Evolutionary conservation across 2,888 invertebrate genomes (phyloP), one percentile per base, ranked within the genome.

Genomic region (Calameuta pallipes): DNA sequence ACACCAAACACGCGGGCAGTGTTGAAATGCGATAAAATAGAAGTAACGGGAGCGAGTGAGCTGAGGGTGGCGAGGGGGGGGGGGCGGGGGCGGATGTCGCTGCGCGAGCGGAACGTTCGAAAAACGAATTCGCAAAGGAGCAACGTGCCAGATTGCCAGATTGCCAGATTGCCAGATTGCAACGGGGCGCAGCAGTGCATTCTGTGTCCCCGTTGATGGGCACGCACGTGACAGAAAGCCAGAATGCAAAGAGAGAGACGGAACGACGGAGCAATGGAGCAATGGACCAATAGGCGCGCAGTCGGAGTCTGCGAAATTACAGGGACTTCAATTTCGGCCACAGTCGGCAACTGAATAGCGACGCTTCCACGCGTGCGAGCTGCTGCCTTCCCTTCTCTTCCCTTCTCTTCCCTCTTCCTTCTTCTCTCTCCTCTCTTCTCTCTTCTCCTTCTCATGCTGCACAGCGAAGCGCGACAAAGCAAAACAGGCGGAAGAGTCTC

Each of bases 181-280:
- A 56, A 56, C 9, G 56, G 56, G 56, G 56, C 23, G 56, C 56
- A 56, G 56, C 23, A 56, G 56, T 56, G 56, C 56, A 56, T 56
- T 23, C 80, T 80, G 80, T 33, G 33, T 81, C 80, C 77, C 71
- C 80, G 78, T 80, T 78, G 75, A 79, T 80, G 80, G 77, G 31
- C 79, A 71, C 78, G 80, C 78, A 75, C 76, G 78, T 36, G 35
- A 73, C 37, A 35, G 71, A 35, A 34, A 74, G 23, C 23, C 56
- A 56, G 56, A 56, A 56, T 56, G 56, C 56, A 23, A 23, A 23
- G 6, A 56, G 56, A 56, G 23, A 33, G 33, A 36, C 11, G 11
- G 9, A 36, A 0, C 11, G 1, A 11, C 2, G 12, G 37, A 37
- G 37, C 12, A 13, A 56, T 0, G 23, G 9, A 56, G 56, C 15